phyloP scores from a whole-genome alignment of 2,113 vertebrate genomes.

The Mastomys natalensis region DNA sequence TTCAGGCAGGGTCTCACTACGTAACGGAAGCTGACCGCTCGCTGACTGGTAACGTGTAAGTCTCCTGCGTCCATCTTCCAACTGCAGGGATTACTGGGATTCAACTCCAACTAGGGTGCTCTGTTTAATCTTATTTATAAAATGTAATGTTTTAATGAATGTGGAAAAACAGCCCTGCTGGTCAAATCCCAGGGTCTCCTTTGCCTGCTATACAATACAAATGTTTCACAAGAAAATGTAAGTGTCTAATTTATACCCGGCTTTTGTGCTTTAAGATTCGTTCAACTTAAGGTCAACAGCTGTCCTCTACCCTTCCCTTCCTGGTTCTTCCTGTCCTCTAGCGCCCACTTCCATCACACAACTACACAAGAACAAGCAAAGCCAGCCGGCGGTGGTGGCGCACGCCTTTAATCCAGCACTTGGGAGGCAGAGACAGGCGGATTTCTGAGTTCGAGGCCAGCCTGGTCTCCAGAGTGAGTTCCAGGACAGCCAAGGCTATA shows the following conservation, averaged over 20 bases:
- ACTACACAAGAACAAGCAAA: slow-evolving; percentile 26
- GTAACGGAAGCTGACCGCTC: background rate
- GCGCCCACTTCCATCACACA: slow-evolving; percentile 15
- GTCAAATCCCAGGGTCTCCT: slow-evolving; percentile 28
- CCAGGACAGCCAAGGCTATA: too few species aligned
- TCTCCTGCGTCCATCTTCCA: background rate
- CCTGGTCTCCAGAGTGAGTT: too few species aligned
- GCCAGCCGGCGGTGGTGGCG: too few species aligned
- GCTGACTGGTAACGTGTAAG: background rate
- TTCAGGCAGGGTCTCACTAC: background rate
- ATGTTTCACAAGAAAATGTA: slow-evolving; percentile 45
- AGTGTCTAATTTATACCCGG: background rate
- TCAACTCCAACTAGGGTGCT: background rate
- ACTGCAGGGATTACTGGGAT: background rate
- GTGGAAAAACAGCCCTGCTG: slow-evolving; percentile 1
- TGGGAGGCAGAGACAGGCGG: too few species aligned
- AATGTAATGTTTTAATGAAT: background rate
- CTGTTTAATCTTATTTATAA: background rate
- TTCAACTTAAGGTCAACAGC: background rate
- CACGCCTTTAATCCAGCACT: too few species aligned
- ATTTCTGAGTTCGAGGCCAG: too few species aligned
- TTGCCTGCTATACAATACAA: slow-evolving; percentile 4
- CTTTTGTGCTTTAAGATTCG: slow-evolving; percentile 50
- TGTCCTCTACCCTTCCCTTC: background rate
- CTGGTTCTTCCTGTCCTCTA: background rate